Conservation (phyloP, 2,888 invertebrate species). For the Lasioglossum malachurum region DNA sequence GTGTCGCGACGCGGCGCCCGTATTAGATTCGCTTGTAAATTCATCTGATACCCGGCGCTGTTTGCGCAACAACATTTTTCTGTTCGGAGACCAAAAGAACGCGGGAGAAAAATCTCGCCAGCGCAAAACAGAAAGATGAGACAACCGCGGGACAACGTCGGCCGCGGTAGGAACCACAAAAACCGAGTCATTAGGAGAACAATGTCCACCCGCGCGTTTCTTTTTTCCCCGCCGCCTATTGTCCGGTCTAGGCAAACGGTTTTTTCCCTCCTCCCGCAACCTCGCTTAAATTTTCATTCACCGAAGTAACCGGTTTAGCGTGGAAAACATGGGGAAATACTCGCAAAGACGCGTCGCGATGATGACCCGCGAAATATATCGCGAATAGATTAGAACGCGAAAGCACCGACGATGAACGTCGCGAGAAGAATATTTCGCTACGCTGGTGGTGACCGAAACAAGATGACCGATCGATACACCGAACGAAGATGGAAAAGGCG, state of each 20-base stretch:
- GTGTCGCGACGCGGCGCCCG: not conserved
- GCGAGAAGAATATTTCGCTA: conserved; percentile 10
- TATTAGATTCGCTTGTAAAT: not conserved
- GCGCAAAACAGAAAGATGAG: conserved; percentile 26
- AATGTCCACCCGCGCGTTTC: conserved; percentile 45
- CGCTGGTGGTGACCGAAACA: not conserved
- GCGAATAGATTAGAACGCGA: conserved; percentile 13
- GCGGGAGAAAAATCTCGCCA: conserved; percentile 32
- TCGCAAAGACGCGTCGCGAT: not conserved
- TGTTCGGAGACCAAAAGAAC: conserved; percentile 7
- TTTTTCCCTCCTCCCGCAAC: not conserved
- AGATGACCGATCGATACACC: conserved; percentile 45
- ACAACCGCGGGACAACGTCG: conserved; percentile 19
- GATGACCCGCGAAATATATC: conserved; percentile 1
- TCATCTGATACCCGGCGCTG: not conserved
- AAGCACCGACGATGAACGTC: conserved; percentile 11
- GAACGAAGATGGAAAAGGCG: conserved; percentile 36
- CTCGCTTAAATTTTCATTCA: conserved; percentile 19
- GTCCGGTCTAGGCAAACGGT: conserved; percentile 36
- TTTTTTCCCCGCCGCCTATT: conserved; percentile 23
- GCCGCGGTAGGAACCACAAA: conserved; percentile 36
- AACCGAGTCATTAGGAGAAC: conserved; percentile 54
- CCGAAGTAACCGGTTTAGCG: conserved; percentile 8
- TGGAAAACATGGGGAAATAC: not conserved
- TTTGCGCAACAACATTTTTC: not conserved